Evolutionary conservation across 2,113 vertebrate genomes (phyloP).

Genomic region (Phyllopteryx taeniolatus): DNA sequence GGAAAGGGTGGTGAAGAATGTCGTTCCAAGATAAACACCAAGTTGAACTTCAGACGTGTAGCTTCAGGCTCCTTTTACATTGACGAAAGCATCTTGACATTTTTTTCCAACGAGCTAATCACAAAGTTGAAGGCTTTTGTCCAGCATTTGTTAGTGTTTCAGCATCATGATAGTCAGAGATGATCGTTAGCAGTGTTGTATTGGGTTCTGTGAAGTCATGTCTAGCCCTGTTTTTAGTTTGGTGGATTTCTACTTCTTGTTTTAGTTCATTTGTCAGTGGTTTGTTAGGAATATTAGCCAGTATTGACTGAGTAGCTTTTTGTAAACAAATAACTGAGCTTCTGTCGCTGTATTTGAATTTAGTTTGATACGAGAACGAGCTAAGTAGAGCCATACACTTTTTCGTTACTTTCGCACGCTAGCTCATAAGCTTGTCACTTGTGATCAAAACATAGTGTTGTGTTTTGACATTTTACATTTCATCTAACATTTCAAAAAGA

Average conservation of each 20-base stretch:
- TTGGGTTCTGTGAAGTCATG: neutral
- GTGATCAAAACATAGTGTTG: too few species aligned
- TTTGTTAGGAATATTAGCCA: too few species aligned
- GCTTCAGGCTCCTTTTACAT: slow-evolving; percentile 10
- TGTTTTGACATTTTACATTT: neutral
- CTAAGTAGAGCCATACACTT: too few species aligned
- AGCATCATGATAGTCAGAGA: neutral
- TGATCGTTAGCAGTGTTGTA: neutral
- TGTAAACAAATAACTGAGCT: too few species aligned
- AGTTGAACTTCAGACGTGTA: slow-evolving; percentile 6
- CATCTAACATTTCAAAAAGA: neutral
- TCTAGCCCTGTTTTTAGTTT: neutral
- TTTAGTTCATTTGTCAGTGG: too few species aligned
- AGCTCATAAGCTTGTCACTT: too few species aligned
- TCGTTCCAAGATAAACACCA: slow-evolving; percentile 51
- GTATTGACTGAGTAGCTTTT: too few species aligned
- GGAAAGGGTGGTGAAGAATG: slow-evolving; percentile 41
- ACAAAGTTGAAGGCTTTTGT: neutral
- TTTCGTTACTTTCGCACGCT: too few species aligned
- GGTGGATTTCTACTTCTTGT: neutral
- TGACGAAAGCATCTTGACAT: neutral
- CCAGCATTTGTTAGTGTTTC: neutral
- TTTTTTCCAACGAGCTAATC: neutral
- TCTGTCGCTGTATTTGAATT: neutral
- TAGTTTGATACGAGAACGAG: too few species aligned